These are phyloP conservation scores for Seira ritae DNA, from an alignment of 2,888 invertebrate genomes.

Conservation along the genomic window DNA sequence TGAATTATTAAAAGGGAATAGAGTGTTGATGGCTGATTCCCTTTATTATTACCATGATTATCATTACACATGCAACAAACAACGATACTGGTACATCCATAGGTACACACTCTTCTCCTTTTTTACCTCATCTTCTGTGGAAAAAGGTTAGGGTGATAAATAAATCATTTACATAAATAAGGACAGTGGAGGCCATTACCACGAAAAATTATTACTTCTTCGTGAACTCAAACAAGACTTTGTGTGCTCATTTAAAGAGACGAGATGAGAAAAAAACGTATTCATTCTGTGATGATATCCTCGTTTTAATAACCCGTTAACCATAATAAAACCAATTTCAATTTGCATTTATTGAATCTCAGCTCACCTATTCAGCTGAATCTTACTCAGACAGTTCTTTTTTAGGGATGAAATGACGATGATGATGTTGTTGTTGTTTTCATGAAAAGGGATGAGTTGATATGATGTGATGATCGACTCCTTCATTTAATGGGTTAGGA, in stretches of 20 bases:
- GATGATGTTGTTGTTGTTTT: too few relatives aligned
- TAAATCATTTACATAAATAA: constrained; percentile 61
- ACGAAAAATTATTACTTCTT: constrained; percentile 54
- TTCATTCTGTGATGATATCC: constrained; percentile 23
- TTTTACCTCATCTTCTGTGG: constrained; percentile 1
- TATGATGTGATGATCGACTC: neutral
- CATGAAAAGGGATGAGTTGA: too few relatives aligned
- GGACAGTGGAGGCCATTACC: constrained; percentile 47
- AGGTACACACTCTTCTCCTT: too few relatives aligned
- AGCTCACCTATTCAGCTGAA: too few relatives aligned
- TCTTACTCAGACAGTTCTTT: constrained; percentile 19
- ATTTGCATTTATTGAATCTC: constrained; percentile 57
- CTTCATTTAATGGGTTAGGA: constrained; percentile 43
- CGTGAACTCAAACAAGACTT: constrained; percentile 41
- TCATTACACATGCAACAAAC: constrained; percentile 5
- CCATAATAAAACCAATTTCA: constrained; percentile 63
- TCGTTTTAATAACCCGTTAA: constrained; percentile 61
- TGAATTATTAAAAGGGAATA: neutral
- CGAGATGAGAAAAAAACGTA: constrained; percentile 16
- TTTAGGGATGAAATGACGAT: constrained; percentile 25
- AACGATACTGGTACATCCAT: too few relatives aligned
- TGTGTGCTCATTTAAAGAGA: constrained; percentile 18
- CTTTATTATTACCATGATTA: constrained; percentile 13
- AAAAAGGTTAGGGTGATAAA: constrained; percentile 57
- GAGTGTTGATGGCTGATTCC: neutral